Conservation (phyloP, 2,797 vertebrate species). For the Parambassis ranga region DNA sequence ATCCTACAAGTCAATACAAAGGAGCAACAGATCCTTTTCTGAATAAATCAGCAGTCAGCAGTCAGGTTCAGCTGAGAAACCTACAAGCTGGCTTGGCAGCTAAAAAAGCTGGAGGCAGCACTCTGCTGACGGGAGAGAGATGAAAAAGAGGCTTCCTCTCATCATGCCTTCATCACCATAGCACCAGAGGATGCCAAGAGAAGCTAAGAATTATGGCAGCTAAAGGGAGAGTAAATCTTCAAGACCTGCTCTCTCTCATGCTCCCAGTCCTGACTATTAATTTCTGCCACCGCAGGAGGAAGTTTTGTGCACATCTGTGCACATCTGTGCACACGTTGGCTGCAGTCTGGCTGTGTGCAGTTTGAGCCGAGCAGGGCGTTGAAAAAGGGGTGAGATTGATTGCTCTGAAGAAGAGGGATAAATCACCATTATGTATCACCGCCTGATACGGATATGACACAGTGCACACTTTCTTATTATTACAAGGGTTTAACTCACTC, state of each 20-base stretch:
- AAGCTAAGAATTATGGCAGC: conserved; percentile 51
- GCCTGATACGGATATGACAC: conserved; percentile 23
- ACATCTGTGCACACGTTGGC: conserved; percentile 32
- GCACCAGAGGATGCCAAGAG: conserved; percentile 43
- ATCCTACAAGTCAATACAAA: conserved; percentile 7
- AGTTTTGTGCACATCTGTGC: conserved; percentile 39
- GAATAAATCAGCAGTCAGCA: conserved; percentile 53
- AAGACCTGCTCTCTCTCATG: conserved; percentile 27
- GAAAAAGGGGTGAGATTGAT: conserved; percentile 21
- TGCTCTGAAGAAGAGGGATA: conserved; percentile 17
- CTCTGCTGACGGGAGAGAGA: conserved; percentile 56
- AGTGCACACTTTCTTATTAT: background rate
- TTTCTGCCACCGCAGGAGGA: conserved; percentile 48
- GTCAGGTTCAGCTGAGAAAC: conserved; percentile 26
- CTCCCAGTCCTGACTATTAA: conserved; percentile 52
- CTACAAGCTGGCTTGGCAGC: conserved; percentile 42
- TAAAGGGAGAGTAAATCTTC: conserved; percentile 55
- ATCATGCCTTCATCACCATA: conserved; percentile 63
- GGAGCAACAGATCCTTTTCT: conserved; percentile 15
- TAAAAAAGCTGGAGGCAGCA: conserved; percentile 50
- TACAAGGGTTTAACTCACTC: background rate
- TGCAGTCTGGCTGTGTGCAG: background rate
- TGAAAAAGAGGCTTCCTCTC: conserved; percentile 63
- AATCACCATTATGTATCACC: conserved; percentile 9
- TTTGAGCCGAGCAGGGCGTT: background rate